Conservation (phyloP, 2,113 vertebrate genomes). For the Scomber japonicus region DNA sequence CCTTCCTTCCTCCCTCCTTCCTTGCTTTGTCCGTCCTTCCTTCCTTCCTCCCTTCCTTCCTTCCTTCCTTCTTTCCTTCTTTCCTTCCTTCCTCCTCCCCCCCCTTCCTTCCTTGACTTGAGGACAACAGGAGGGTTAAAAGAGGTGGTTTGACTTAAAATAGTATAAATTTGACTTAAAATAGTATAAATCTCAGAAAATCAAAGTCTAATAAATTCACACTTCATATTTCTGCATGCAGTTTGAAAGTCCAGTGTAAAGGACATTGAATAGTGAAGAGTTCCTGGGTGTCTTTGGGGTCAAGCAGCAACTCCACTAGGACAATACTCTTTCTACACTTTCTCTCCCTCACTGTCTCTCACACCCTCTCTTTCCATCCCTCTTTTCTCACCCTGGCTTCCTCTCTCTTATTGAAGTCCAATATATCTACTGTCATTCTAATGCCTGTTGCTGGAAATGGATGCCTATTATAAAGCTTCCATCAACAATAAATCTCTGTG, state of each 20-base stretch:
- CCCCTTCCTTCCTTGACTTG: too few relatives aligned
- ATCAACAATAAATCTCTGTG: slow-evolving; percentile 10
- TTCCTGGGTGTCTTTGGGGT: slow-evolving; percentile 3
- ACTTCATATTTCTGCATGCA: not conserved
- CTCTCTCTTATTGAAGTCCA: slow-evolving; percentile 1
- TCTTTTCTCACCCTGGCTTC: not conserved
- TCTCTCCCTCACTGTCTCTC: not conserved
- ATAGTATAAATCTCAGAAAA: too few relatives aligned
- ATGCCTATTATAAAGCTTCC: slow-evolving; percentile 14
- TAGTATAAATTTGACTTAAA: too few relatives aligned
- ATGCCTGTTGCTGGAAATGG: not conserved
- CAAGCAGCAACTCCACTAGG: not conserved
- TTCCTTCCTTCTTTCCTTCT: too few relatives aligned
- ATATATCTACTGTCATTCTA: slow-evolving; percentile 1
- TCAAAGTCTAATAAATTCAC: not conserved
- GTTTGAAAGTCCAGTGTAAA: not conserved
- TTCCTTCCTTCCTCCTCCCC: too few relatives aligned
- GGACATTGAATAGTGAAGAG: not conserved
- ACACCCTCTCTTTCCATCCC: not conserved
- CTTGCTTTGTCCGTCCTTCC: too few relatives aligned
- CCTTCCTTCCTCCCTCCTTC: too few relatives aligned
- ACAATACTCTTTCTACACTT: not conserved
- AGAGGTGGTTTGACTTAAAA: too few relatives aligned
- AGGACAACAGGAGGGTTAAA: too few relatives aligned
- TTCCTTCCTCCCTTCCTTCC: too few relatives aligned